Percentiles rank a stretch among this genome's conserved stretches.
These are phyloP conservation scores for Calameuta idolon DNA, from an alignment of 2,888 invertebrate species.

Conservation along the genomic window DNA sequence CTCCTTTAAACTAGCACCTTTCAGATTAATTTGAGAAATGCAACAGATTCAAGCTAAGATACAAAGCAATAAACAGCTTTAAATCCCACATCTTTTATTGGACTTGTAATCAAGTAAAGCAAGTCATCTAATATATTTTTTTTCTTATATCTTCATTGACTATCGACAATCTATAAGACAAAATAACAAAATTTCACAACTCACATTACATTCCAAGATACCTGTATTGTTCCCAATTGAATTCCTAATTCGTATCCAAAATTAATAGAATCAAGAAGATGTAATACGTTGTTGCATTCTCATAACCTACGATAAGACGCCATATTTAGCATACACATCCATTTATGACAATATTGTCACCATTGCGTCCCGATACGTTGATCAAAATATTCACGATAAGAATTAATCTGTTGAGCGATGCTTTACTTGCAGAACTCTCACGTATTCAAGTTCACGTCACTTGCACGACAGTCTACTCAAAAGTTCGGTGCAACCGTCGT, in stretches of 20 bases:
- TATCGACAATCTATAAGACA: not conserved
- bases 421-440: not conserved
- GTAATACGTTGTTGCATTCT: not conserved
- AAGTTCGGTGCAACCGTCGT: not conserved
- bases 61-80: not conserved
- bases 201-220: not conserved
- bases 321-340: not conserved
- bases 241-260: not conserved
- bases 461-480: not conserved
- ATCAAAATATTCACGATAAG: not conserved
- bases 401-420: not conserved
- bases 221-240: not conserved
- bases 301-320: slow-evolving; percentile 6
- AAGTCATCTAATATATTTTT: not conserved
- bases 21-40: not conserved
- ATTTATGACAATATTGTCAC: not conserved
- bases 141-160: not conserved
- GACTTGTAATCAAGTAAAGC: not conserved
- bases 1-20: not conserved
- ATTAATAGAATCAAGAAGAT: not conserved
- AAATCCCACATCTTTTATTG: not conserved
- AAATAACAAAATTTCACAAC: not conserved
- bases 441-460: not conserved
- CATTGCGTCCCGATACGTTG: not conserved
- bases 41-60: not conserved